Percentiles rank a stretch among this genome's conserved stretches.
Evolutionary conservation across 2,113 vertebrate genomes (phyloP).

Genomic region (Spea multiplicata): DNA sequence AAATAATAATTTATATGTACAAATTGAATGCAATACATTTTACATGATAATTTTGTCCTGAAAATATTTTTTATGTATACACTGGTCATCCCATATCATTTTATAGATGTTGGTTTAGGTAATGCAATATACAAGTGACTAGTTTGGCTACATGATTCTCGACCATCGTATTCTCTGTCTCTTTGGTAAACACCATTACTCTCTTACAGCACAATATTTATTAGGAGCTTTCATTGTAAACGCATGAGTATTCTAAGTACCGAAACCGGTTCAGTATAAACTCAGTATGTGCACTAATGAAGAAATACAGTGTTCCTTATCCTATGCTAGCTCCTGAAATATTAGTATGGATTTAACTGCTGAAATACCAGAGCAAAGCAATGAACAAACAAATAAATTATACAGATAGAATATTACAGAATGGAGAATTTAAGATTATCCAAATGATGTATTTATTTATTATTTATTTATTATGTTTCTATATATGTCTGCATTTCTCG

Average conservation of each 20-base stretch:
- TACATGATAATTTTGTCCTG: neutral
- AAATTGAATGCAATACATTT: neutral
- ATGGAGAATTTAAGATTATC: no score
- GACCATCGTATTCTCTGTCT: conserved; percentile 12
- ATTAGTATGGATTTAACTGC: neutral
- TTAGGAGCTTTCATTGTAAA: neutral
- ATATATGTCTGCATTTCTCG: no score
- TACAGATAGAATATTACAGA: no score
- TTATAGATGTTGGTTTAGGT: conserved; percentile 7
- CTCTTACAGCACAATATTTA: conserved; percentile 11
- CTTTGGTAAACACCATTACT: conserved; percentile 29
- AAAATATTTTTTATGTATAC: conserved; percentile 1
- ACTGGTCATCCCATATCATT: neutral
- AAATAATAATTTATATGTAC: no score
- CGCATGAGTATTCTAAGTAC: conserved; percentile 1
- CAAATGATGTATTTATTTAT: no score
- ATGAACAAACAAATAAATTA: neutral
- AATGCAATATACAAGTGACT: conserved; percentile 5
- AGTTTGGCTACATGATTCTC: conserved; percentile 19
- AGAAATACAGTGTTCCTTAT: no score
- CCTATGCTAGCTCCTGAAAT: neutral
- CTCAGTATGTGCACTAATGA: no score
- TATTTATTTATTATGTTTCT: no score
- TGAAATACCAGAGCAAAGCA: neutral
- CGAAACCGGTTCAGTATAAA: neutral